Percentiles rank a stretch among this genome's conserved stretches.
phyloP scores from a whole-genome alignment of 2,888 invertebrate species.

The Drosophila paracracens region DNA sequence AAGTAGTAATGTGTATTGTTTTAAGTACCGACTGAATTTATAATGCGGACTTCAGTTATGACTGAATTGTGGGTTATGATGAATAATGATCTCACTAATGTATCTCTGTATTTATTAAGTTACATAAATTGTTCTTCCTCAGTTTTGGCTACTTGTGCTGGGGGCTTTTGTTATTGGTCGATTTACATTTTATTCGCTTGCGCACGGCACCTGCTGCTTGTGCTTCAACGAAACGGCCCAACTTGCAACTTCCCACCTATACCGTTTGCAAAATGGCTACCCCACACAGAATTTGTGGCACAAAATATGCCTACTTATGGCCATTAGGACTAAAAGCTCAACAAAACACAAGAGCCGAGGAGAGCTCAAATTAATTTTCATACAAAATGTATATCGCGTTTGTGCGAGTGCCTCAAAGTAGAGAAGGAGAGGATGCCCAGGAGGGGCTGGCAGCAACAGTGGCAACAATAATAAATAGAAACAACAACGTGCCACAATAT shows the following conservation, averaged over 20 bases:
- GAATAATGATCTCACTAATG: not conserved
- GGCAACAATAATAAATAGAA: constrained; percentile 53
- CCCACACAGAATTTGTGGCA: constrained; percentile 43
- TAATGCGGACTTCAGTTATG: not conserved
- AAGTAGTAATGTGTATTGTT: not conserved
- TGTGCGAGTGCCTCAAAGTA: constrained; percentile 1
- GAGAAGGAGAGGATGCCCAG: not conserved
- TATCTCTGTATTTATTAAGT: not conserved
- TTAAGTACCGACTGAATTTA: not conserved
- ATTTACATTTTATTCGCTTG: constrained; percentile 39
- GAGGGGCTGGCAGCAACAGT: constrained; percentile 40
- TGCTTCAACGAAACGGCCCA: not conserved
- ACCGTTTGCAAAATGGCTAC: constrained; percentile 15
- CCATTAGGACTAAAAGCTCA: constrained; percentile 72
- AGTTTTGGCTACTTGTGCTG: too few relatives aligned
- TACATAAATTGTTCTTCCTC: not conserved
- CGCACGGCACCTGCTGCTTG: constrained; percentile 38
- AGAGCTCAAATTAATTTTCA: constrained; percentile 76
- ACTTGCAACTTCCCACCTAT: constrained; percentile 25
- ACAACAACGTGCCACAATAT: constrained; percentile 57
- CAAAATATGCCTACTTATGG: constrained; percentile 73
- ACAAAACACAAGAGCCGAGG: constrained; percentile 52
- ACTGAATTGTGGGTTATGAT: not conserved
- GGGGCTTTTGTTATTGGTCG: constrained; percentile 14
- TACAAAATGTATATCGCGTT: constrained; percentile 69